Evolutionary conservation across 2,888 invertebrate species (phyloP), one percentile per base, ranked within the genome.

Genomic region (Epsilonema sp.): DNA sequence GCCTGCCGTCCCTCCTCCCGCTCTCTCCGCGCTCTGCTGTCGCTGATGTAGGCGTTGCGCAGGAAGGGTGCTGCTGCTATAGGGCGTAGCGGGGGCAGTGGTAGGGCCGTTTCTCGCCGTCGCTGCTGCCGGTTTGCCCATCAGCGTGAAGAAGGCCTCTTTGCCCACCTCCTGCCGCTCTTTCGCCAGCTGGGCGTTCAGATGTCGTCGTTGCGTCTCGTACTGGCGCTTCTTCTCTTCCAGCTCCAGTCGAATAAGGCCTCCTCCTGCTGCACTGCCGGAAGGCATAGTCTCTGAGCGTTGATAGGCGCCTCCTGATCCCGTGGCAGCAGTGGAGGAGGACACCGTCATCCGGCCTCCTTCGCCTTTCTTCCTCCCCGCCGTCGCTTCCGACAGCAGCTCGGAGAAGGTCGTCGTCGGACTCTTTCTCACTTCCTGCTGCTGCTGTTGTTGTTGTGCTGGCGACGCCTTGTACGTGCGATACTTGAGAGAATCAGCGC

Each of bases 121-220:
- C n/a, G n/a, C 16, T 5, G 22, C 31, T 4, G 23, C 24, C 3
- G 3, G 22, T 31, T 54, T 54, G 41, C 45, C 45, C 56, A 60
- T 55, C 11, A 61, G 52, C 23, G 57, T 56, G 51, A 62, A 62
- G 50, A 62, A 62, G 13, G 61, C 61, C 3, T 60, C 59, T 43
- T 63, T 63, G 40, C 58, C 54, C 51, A 53, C 54, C 48, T 61
- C 56, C 31, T 51, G 48, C 13, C 45, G 21, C 21, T 45, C 39
- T n/a, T 26, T 20, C 16, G 24, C 38, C 37, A 42, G 25, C 20
- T 45, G 26, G 13, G 37, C 23, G 8, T 39, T 37, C 16, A 49
- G 42, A 16, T 44, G 25, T 11, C 16, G n/a, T 3, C 46, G 26
- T 25, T 48, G 42, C 11, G 42, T 25, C 26, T 45, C 48, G 42